Conservation (phyloP, 2,797 vertebrate species). For the Myripristis jacobus region DNA sequence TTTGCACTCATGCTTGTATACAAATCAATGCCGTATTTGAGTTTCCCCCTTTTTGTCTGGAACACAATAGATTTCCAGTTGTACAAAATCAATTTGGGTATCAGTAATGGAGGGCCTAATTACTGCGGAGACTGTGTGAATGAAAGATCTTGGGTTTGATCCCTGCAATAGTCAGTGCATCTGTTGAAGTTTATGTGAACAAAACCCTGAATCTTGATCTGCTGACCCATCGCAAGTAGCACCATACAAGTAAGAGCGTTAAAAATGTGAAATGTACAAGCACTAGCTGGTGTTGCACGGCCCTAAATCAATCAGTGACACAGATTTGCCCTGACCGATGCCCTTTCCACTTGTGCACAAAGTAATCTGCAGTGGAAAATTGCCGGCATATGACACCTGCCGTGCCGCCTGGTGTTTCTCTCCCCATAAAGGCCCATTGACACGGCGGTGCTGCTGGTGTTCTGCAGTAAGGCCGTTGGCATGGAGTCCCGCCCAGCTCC, state of each 20-base stretch:
- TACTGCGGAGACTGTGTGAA: background rate
- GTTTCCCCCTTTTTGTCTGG: conserved; percentile 10
- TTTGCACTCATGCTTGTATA: conserved; percentile 1
- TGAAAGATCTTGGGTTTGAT: background rate
- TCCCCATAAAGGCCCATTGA: conserved; percentile 26
- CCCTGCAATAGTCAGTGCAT: background rate
- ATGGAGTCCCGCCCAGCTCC: conserved; percentile 49
- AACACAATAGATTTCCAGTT: conserved; percentile 2
- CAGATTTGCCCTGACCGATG: background rate
- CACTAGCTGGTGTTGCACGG: background rate
- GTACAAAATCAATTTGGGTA: background rate
- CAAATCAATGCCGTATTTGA: conserved; percentile 28
- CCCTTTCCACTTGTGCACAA: conserved; percentile 13
- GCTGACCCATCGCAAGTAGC: too few species aligned
- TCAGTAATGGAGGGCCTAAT: background rate
- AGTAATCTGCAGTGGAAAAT: conserved; percentile 34
- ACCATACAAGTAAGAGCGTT: too few species aligned
- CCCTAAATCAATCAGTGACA: background rate
- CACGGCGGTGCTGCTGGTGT: conserved; percentile 30
- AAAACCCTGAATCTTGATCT: background rate
- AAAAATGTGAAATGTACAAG: background rate
- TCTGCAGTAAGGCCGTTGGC: conserved; percentile 50
- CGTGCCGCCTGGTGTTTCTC: conserved; percentile 21
- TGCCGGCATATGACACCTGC: conserved; percentile 46
- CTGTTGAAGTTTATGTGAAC: background rate